Percentiles rank a stretch among this genome's conserved stretches.
Evolutionary conservation across 2,888 invertebrate species (phyloP).

Genomic region (Lepas anatifera): DNA sequence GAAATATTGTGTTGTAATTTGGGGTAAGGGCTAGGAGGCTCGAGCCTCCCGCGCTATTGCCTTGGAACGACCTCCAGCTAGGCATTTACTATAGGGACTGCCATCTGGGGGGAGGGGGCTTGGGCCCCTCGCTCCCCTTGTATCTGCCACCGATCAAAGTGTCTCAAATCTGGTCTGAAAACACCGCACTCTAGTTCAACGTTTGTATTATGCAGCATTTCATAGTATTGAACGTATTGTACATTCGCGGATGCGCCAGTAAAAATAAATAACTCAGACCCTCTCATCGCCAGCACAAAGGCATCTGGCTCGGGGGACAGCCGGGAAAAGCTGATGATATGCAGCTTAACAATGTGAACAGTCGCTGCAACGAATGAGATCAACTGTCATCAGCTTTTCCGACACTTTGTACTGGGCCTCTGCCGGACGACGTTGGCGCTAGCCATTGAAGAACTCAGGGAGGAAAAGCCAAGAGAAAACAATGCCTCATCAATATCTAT

Average conservation of each 20-base stretch:
- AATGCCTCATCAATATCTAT: neutral
- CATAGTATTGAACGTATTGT: neutral
- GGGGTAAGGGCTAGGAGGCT: too few species aligned
- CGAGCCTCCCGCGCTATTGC: too few species aligned
- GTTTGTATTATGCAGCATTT: neutral
- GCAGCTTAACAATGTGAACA: neutral
- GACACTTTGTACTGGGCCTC: slow-evolving; percentile 2
- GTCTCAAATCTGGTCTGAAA: too few species aligned
- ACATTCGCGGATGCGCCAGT: neutral
- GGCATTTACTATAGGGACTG: too few species aligned
- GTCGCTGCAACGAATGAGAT: neutral
- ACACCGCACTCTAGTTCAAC: too few species aligned
- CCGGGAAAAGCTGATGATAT: neutral
- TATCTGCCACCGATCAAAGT: too few species aligned
- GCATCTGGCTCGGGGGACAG: neutral
- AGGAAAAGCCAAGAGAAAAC: neutral
- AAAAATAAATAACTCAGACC: neutral
- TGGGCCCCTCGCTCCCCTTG: too few species aligned
- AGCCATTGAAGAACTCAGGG: neutral
- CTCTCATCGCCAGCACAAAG: neutral
- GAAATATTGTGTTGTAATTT: too few species aligned
- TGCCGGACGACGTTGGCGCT: neutral
- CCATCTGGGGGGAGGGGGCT: too few species aligned
- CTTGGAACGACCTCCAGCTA: too few species aligned
- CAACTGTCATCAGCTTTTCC: neutral